Evolutionary conservation across 1,140 invertebrate genomes (phyloP), one percentile per base, ranked within the genome.

Genomic region (Lutraria rhynchaena): DNA sequence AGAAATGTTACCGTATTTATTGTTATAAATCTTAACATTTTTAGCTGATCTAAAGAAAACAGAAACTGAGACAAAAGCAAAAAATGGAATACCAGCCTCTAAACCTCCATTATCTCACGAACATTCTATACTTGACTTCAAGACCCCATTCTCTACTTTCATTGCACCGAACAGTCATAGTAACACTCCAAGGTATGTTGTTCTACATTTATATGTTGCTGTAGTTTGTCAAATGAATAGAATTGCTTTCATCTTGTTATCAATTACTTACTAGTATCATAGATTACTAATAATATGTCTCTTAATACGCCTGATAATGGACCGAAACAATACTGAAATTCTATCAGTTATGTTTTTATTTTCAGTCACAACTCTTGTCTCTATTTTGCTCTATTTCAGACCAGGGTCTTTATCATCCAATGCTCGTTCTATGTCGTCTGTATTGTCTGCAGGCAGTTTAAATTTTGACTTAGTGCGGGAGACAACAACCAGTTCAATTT

Each of bases 161-260:
- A 31, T 41, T 49, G 63, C 63, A 24, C 63, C 63, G 19, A 46
- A 46, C 11, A 49, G 63, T 49, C 44, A 67, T 19, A 2, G 17
- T 46, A 37, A 37, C 27, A 46, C 63, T 29, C 41, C 63, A 67
- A 67, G 63, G 63, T 67, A 11, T 19, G 24, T 11, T 55, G 11
- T 11, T 49, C 44, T 55, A 22, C 24, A 11, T 5, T 27, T 22
- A 9, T 27, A 22, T 55, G 4, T 9, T 27, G 51, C n/a, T 55
- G 17, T 55, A n/a, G 7, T 49, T 49, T 11, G 11, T 49, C 19
- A 19, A 49, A 49, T 49, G 19, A 11, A 49, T 49, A 19, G 44
- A 49, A 49, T 19, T 11, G 19, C 44, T 11, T 19, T 11, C 44
- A 49, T 19, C 9, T 49, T 11, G 44, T 11, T 11, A 11, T 11